Evolutionary conservation across 2,797 vertebrate species (phyloP), one percentile per base, ranked within the genome.

Genomic region (Leontocebus nigricollis): DNA sequence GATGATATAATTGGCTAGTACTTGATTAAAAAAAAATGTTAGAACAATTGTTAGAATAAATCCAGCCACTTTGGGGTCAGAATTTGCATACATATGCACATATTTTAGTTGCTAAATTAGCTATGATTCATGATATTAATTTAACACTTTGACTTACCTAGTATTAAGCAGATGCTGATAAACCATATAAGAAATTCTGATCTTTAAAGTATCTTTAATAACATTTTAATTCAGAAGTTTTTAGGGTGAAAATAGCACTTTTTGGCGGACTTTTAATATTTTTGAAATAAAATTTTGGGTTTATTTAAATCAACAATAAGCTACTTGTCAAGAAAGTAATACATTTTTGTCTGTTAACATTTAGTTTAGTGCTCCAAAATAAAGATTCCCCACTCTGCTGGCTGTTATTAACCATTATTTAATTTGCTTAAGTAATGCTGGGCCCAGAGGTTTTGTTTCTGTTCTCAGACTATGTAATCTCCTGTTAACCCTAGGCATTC

Each of bases 1-100:
- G 88, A 93, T 98, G 96, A 98, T 95, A 97, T 88, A 96, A 97
- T 97, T 97, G 94, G 93, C 87, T 95, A 96, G 72, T 50, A 85
- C 77, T 96, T 96, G n/a, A 48, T 77, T 83, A 2, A 55, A 93
- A 88, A 93, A 52, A 84, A 88, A 67, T 36, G 30, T 93, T 72
- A 76, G 33, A 92, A 90, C 83, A 84, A 50, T 72, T 82, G 67
- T 92, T 93, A 95, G 46, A 94, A 83, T 96, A 97, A 97, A 48
- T 44, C 17, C 39, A 73, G 46, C 36, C 10, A 75, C 52, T 94
- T 97, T 96, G 50, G 15, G 10, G 72, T 93, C n/a, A 76, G 36
- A 95, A 88, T 94, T 92, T 97, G 24, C 70, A 52, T 92, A 61
- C 82, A 5, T 52, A 13, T 50, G 4, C 26, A 41, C 77, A 27